These are phyloP conservation scores for Lota lota DNA, from an alignment of 2,113 vertebrate genomes.

Conservation along the genomic window DNA sequence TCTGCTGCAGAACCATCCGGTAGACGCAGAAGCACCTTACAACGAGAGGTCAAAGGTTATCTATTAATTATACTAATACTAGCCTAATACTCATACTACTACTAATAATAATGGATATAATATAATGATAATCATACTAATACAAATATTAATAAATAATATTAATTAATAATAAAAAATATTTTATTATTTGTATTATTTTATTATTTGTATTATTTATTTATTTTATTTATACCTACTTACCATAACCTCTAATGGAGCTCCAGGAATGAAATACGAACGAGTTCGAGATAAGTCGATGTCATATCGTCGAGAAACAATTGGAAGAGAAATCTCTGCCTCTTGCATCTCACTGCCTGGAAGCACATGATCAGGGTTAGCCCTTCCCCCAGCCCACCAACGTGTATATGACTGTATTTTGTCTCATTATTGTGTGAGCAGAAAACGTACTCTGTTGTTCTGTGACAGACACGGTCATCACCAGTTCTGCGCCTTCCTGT, in stretches of 20 bases:
- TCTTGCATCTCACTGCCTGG: constrained; percentile 82
- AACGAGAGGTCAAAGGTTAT: too few species aligned
- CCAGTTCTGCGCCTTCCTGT: constrained; percentile 56
- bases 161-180: too few species aligned
- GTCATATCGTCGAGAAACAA: constrained; percentile 70
- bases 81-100: too few species aligned
- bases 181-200: too few species aligned
- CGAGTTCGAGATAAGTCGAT: constrained; percentile 78
- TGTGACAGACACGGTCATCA: constrained; percentile 72
- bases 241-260: constrained; percentile 73
- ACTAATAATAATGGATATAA: too few species aligned
- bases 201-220: too few species aligned
- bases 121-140: too few species aligned
- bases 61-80: too few species aligned
- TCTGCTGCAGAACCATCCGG: constrained; percentile 65
- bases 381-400: too few species aligned
- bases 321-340: constrained; percentile 68
- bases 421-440: neutral
- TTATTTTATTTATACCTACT: constrained; percentile 5
- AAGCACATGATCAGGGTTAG: neutral
- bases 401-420: neutral
- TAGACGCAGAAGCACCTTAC: constrained; percentile 45
- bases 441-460: constrained; percentile 77
- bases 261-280: constrained; percentile 66
- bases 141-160: too few species aligned